Evolutionary conservation across 2,888 invertebrate species (phyloP), one percentile per base, ranked within the genome.

Genomic region (Esperia sulphurella): DNA sequence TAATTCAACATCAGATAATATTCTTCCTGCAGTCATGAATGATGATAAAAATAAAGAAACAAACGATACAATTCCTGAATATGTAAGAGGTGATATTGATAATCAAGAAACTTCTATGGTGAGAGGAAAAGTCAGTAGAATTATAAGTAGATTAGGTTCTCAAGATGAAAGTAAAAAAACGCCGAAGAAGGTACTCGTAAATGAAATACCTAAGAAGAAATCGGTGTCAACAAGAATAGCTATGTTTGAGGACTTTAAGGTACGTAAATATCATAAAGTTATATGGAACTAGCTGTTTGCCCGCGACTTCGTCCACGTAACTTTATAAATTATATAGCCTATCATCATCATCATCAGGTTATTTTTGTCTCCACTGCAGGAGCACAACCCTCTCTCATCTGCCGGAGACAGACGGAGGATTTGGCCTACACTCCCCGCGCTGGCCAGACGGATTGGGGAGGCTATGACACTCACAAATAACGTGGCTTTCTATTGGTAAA

Each of bases 171-270:
- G 43, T 9, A 45, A 55, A 30, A 42, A 53, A 12, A 52, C 56
- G 14, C 53, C 50, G 8, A 66, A 68, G 45, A 59, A 59, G 8
- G 63, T 68, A 21, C 40, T 50, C 1, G 49, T 49, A 1, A 61
- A 68, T 7, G 70, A 73, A 10, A 43, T 75, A 9, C 76, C 75
- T 1, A 75, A 67, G 49, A 73, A 75, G 38, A 75, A 70, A 41
- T 72, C 78, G 0, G 73, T 88, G 1, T 51, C 78, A 21, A 77
- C 84, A 0, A 86, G 79, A 63, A 81, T 88, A 41, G 83, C 86
- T 30, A 65, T 86, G 61, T 88, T 86, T 66, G 87, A 88, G 72
- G 87, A 21, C 21, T 21, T 3, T 83, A 71, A 79, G 63, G 56
- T 8, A 13, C 9, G 13, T 21, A 21, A 5, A 3, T 21, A 3